These are phyloP conservation scores for Podarcis lilfordi DNA, from an alignment of 2,797 vertebrate species.

Conservation along the genomic window DNA sequence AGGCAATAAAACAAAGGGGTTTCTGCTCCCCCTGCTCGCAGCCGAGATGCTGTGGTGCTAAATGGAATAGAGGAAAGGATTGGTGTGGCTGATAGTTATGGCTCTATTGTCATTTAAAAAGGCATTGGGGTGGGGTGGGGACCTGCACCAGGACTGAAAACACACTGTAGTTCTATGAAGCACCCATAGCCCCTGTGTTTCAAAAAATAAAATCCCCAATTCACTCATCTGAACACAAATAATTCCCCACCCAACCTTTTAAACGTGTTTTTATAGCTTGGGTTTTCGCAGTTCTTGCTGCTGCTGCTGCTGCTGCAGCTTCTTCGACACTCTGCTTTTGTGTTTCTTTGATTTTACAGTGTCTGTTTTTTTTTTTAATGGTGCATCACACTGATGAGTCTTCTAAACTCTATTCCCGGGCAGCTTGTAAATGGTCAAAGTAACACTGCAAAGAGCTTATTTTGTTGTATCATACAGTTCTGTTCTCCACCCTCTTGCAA, in stretches of 20 bases:
- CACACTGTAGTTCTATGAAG: neutral
- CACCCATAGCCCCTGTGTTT: neutral
- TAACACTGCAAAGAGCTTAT: neutral
- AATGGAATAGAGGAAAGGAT: neutral
- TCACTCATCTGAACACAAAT: neutral
- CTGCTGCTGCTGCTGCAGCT: neutral
- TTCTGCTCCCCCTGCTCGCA: neutral
- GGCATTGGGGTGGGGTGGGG: too few species aligned
- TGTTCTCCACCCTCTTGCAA: neutral
- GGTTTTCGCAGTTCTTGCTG: neutral
- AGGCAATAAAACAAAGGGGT: neutral
- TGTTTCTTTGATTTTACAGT: neutral
- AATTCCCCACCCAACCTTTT: neutral
- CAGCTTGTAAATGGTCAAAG: neutral
- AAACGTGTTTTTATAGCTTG: neutral
- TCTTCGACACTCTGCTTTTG: neutral
- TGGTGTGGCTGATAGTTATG: too few species aligned
- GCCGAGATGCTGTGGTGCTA: neutral
- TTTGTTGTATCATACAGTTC: neutral
- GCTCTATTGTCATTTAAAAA: neutral
- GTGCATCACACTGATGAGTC: neutral
- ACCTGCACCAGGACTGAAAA: neutral
- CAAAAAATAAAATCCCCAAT: conserved; percentile 14
- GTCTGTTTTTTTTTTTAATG: neutral
- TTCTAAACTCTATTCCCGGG: neutral